Conservation (phyloP, 2,113 vertebrate species). For the Tachysurus fulvidraco region DNA sequence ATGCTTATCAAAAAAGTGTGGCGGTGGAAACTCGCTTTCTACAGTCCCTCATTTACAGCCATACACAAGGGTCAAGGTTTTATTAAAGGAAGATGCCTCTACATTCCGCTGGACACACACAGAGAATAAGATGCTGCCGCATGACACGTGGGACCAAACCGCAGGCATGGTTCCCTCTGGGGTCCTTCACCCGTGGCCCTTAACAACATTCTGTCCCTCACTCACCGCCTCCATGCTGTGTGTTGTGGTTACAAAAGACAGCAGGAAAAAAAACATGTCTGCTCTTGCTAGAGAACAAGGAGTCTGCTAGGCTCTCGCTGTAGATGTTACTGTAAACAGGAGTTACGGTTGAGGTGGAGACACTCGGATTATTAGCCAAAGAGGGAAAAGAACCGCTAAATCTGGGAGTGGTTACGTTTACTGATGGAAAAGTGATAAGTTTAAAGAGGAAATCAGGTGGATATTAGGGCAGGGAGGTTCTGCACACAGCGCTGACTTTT, state of each 20-base stretch:
- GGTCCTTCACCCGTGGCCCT: conserved; percentile 41
- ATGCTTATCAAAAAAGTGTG: conserved; percentile 42
- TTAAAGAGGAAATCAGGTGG: conserved; percentile 22
- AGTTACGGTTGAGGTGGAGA: conserved; percentile 37
- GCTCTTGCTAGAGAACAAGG: conserved; percentile 44
- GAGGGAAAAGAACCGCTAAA: conserved; percentile 2
- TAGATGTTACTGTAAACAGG: conserved; percentile 35
- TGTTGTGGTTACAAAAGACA: conserved; percentile 50
- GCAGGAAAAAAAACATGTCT: conserved; percentile 31
- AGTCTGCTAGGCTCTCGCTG: conserved; percentile 9
- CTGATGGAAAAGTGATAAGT: neutral
- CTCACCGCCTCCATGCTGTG: conserved; percentile 42
- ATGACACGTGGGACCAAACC: conserved; percentile 43
- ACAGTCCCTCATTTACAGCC: conserved; percentile 16
- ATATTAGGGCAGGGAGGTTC: neutral
- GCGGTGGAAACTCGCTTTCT: conserved; percentile 18
- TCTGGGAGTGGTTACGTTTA: conserved; percentile 24
- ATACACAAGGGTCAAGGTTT: neutral
- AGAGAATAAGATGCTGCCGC: conserved; percentile 12
- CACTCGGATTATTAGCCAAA: conserved; percentile 23
- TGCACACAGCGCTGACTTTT: neutral
- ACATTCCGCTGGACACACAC: conserved; percentile 17
- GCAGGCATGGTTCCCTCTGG: conserved; percentile 37
- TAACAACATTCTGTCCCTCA: conserved; percentile 41
- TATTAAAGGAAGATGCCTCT: conserved; percentile 10